Evolutionary conservation across 2,888 invertebrate genomes (phyloP).

Genomic region (Folsomia candida): DNA sequence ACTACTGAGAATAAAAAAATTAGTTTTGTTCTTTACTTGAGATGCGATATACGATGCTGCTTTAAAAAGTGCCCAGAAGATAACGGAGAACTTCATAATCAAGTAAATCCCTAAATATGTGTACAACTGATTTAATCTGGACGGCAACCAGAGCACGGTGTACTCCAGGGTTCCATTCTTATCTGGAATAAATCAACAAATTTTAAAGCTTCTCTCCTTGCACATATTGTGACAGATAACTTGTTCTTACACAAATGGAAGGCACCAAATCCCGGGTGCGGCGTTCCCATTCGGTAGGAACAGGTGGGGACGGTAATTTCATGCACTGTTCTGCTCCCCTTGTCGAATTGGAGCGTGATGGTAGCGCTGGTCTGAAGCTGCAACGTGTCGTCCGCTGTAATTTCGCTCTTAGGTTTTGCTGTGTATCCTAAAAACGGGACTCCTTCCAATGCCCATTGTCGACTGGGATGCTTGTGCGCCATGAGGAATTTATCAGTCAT

Average conservation of each 20-base stretch:
- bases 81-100: slow-evolving; percentile 51
- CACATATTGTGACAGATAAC: not conserved
- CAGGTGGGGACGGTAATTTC: slow-evolving; percentile 92
- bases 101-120: slow-evolving; percentile 58
- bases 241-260: slow-evolving; percentile 65
- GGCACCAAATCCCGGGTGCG: slow-evolving; percentile 80
- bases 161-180: slow-evolving; percentile 60
- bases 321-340: slow-evolving; percentile 54
- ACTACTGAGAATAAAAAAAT: not conserved
- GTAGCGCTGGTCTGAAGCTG: not conserved
- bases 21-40: not conserved
- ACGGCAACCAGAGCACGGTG: slow-evolving; percentile 76
- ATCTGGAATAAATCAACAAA: slow-evolving; percentile 57
- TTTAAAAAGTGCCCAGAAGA: slow-evolving; percentile 39
- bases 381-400: not conserved
- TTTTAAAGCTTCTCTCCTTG: slow-evolving; percentile 16
- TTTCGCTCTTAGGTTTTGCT: not conserved
- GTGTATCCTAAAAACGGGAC: not conserved
- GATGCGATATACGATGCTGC: not conserved
- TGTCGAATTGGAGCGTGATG: slow-evolving; percentile 12
- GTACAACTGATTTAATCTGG: slow-evolving; percentile 65
- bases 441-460: not conserved
- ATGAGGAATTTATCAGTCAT: slow-evolving; percentile 28
- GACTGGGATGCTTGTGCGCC: not conserved
- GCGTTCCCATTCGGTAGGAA: slow-evolving; percentile 93